These are phyloP conservation scores for Aurelia aurita complex sp. Pacific DNA, from an alignment of 30 jellyfish, hydroid and myxozoan genomes.

Conservation along the genomic window DNA sequence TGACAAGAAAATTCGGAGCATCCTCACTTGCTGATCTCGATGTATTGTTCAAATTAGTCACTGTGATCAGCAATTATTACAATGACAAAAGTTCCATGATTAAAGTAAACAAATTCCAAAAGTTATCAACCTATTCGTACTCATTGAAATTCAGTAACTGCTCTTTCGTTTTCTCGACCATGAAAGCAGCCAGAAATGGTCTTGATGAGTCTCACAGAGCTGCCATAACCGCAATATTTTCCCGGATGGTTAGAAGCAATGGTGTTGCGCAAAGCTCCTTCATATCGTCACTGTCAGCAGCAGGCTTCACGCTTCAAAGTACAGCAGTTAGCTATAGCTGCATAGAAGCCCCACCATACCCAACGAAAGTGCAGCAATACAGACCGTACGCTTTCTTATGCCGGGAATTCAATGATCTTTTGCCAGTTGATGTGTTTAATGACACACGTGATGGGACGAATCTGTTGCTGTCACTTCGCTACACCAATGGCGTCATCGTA, in stretches of 20 bases:
- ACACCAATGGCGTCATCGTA: slow-evolving; percentile 56
- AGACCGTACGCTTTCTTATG: slow-evolving; percentile 63
- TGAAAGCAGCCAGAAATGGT: slow-evolving; percentile 59
- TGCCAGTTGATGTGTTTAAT: slow-evolving; percentile 17
- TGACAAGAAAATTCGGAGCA: slow-evolving; percentile 25
- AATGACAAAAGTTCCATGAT: slow-evolving; percentile 20
- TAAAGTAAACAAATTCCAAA: slow-evolving; percentile 57
- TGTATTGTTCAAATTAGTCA: slow-evolving; percentile 45
- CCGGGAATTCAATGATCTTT: slow-evolving; percentile 17
- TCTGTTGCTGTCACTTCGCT: slow-evolving; percentile 25
- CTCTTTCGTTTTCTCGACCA: slow-evolving; percentile 53
- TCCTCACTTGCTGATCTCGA: slow-evolving; percentile 33
- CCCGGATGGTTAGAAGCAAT: slow-evolving; percentile 27
- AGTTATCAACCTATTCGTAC: slow-evolving; percentile 7
- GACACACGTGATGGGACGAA: slow-evolving; percentile 54
- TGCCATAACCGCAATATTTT: slow-evolving; percentile 54
- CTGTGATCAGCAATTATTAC: slow-evolving; percentile 38
- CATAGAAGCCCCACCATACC: slow-evolving; percentile 85
- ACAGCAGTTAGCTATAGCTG: slow-evolving; percentile 68
- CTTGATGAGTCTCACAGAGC: slow-evolving; percentile 68
- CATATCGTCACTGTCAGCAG: slow-evolving; percentile 18
- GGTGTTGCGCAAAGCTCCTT: slow-evolving; percentile 29
- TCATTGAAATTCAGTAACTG: slow-evolving; percentile 71
- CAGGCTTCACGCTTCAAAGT: slow-evolving; percentile 33
- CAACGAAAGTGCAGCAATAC: slow-evolving; percentile 1